phyloP scores from a whole-genome alignment of 2,888 invertebrate genomes.

The Adela reaumurella region DNA sequence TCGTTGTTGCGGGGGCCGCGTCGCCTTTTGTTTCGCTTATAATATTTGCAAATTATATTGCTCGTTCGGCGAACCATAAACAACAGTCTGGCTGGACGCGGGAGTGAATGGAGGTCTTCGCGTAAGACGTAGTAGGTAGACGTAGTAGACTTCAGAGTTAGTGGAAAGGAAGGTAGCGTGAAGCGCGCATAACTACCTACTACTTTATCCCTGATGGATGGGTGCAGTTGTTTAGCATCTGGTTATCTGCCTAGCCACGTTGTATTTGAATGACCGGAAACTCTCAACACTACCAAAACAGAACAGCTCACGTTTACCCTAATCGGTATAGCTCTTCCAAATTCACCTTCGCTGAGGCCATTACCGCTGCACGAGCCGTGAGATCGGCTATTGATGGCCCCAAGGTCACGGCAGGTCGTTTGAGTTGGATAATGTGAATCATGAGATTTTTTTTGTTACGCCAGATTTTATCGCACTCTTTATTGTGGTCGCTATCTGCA shows the following conservation, averaged over 20 bases:
- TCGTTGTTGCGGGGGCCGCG: constrained; percentile 2
- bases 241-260: too few relatives aligned
- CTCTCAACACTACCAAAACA: too few relatives aligned
- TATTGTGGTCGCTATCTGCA: neutral
- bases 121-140: too few relatives aligned
- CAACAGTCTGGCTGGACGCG: too few relatives aligned
- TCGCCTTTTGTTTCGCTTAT: constrained; percentile 28
- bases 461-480: neutral
- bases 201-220: too few relatives aligned
- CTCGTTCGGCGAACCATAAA: too few relatives aligned
- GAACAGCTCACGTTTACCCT: neutral
- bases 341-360: neutral
- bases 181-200: too few relatives aligned
- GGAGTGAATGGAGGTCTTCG: too few relatives aligned
- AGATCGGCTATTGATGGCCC: neutral
- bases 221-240: too few relatives aligned
- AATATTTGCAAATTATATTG: constrained; percentile 30
- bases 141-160: too few relatives aligned
- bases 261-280: too few relatives aligned
- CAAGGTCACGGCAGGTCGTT: neutral
- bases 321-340: neutral
- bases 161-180: too few relatives aligned
- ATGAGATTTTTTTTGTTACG: neutral
- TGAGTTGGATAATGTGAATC: neutral
- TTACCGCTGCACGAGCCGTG: neutral